Base-by-base conservation (phyloP, 2,113 vertebrate species). In the Ceyx margarethae region DNA sequence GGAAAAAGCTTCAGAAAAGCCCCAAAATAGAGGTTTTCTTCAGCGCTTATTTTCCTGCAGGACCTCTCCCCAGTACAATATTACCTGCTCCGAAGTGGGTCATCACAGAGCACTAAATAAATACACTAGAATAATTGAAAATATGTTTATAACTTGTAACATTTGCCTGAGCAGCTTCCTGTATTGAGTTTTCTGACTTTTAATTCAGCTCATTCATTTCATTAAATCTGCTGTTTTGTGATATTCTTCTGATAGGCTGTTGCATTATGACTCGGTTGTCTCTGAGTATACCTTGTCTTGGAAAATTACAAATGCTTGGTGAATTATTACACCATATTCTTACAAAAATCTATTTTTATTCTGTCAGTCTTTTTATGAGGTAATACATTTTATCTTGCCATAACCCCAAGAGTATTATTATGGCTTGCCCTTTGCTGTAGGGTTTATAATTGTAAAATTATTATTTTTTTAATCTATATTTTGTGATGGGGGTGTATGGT, bases 401-500 rank as follows among this genome's bases (percentile, higher is more conserved):
- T 73, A 42, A 73, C 61, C 22, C 21, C 4, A 40, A 54, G 13
- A 56, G 15, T 5, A 81, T 62, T 56, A 29, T 17, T 78, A 28
- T 22, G 5, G 58, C 10, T 50, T 81, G 3, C 4, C 43, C 1
- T 0, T 79, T 85, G 42, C 5, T 42, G 9, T 76, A 13, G 2
- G 1, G 12, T 82, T 72, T 72, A 15, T 69, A 72, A 58, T 48
- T 13, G 29, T 35, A 35, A 35, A 35, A 35, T 45, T 15, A 45
- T 45, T 45, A 22, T 48, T 48, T 48, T 22, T 48, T 22, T 21
- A 21, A 46, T 46, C 17, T 46, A 46, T 58, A 23, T 53, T 29
- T 29, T 54, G 26, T 8, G 6, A 26, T 0, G 1, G 3, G 5
- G 35, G 2, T 14, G 21, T n/a, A 17, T 2, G 33, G 3, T 62